Percentiles rank a stretch among this genome's conserved stretches.
phyloP scores from a whole-genome alignment of 2,888 invertebrate species.

The Penaeus monodon region DNA sequence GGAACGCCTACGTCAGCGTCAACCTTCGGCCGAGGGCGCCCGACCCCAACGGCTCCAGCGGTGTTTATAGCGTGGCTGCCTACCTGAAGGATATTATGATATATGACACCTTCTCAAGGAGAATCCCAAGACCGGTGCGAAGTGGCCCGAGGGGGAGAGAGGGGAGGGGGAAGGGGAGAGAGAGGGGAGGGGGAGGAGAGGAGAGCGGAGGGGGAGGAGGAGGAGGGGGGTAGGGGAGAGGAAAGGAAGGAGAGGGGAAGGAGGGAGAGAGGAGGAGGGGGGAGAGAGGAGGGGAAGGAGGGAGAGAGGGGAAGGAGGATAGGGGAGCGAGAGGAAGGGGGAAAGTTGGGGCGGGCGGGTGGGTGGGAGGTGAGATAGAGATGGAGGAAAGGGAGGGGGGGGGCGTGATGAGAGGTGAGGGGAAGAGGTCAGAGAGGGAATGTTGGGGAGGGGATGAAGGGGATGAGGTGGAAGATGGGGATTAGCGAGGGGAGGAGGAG shows the following conservation, averaged over 20 bases:
- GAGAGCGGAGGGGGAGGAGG: neutral
- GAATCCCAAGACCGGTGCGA: too few relatives aligned
- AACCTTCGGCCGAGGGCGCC: too few relatives aligned
- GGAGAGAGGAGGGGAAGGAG: neutral
- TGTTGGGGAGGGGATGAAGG: too few relatives aligned
- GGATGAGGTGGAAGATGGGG: too few relatives aligned
- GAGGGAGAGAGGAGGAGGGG: too few relatives aligned
- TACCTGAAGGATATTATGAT: conserved; percentile 45
- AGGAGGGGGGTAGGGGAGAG: neutral
- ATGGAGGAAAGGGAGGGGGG: too few relatives aligned
- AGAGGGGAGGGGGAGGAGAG: neutral
- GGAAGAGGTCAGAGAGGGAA: too few relatives aligned
- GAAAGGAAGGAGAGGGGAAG: neutral
- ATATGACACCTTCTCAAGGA: conserved; percentile 29
- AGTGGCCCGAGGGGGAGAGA: neutral
- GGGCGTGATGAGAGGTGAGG: too few relatives aligned
- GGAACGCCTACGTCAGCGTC: too few relatives aligned
- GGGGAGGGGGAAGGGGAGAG: too few relatives aligned
- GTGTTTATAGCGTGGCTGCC: conserved; percentile 30
- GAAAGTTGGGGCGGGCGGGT: rapidly evolving
- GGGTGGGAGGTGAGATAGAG: too few relatives aligned
- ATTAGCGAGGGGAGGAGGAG: too few relatives aligned
- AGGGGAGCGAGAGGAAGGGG: neutral
- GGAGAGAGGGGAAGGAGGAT: neutral
- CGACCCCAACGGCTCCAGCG: neutral